Evolutionary conservation across 2,113 vertebrate genomes (phyloP).

Genomic region (Odontesthes bonariensis): DNA sequence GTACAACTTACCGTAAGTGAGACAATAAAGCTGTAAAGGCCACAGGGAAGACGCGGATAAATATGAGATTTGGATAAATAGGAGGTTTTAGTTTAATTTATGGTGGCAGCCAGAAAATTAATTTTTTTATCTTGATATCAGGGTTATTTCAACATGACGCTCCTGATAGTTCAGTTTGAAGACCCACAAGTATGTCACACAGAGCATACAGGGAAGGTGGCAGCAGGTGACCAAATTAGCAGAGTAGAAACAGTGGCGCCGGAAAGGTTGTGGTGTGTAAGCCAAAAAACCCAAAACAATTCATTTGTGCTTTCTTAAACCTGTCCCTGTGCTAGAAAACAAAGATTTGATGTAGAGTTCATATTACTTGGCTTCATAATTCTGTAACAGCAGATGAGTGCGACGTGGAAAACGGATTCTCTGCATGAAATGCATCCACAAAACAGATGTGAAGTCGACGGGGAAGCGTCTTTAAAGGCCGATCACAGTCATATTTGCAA

Average conservation of each 20-base stretch:
- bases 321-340: too few relatives aligned
- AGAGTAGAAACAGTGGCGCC: too few relatives aligned
- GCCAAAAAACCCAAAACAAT: background rate
- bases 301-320: too few relatives aligned
- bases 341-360: too few relatives aligned
- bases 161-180: background rate
- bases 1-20: conserved; percentile 14
- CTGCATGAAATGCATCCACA: too few relatives aligned
- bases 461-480: too few relatives aligned
- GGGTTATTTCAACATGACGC: background rate
- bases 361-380: too few relatives aligned
- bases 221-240: background rate
- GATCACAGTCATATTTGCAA: too few relatives aligned
- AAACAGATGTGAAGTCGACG: background rate
- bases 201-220: background rate
- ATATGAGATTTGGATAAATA: background rate
- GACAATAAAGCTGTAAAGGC: conserved; percentile 39
- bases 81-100: conserved; percentile 21
- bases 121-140: conserved; percentile 6
- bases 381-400: background rate
- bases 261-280: too few relatives aligned
- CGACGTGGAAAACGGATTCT: background rate
- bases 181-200: background rate
- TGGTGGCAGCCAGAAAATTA: background rate
- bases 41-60: background rate